Evolutionary conservation across 2,113 vertebrate species (phyloP).

Genomic region (Gavialis gangeticus): DNA sequence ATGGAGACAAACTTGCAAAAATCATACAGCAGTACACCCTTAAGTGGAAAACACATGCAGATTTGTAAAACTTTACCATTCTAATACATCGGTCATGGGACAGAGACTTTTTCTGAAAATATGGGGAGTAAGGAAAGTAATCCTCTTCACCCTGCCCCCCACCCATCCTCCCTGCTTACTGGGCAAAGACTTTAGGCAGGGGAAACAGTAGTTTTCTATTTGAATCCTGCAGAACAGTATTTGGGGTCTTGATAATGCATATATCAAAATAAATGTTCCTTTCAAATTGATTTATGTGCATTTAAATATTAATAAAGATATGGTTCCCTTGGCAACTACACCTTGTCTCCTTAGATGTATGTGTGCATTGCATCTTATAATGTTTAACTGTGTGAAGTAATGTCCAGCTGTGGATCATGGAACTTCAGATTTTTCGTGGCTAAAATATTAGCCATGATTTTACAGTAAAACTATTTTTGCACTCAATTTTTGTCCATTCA

Average conservation of each 20-base stretch:
- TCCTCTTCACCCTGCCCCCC: too few relatives aligned
- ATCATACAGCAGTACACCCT: not conserved
- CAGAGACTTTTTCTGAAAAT: not conserved
- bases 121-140: not conserved
- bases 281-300: not conserved
- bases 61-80: not conserved
- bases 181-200: not conserved
- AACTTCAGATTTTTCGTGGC: not conserved
- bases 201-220: not conserved
- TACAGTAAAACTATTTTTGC: not conserved
- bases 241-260: not conserved
- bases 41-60: not conserved
- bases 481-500: not conserved
- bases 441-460: not conserved
- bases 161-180: not conserved
- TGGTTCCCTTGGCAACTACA: not conserved
- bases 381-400: not conserved
- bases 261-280: not conserved
- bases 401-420: not conserved
- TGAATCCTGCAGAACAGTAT: not conserved
- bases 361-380: not conserved
- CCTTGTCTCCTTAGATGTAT: not conserved
- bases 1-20: slow-evolving; percentile 10
- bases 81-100: not conserved
- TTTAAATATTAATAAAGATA: not conserved